A percentile compares a stretch with the other conserved stretches of the same genome.
Evolutionary conservation across 1,140 invertebrate genomes (phyloP).

Genomic region (Lucilia sericata): DNA sequence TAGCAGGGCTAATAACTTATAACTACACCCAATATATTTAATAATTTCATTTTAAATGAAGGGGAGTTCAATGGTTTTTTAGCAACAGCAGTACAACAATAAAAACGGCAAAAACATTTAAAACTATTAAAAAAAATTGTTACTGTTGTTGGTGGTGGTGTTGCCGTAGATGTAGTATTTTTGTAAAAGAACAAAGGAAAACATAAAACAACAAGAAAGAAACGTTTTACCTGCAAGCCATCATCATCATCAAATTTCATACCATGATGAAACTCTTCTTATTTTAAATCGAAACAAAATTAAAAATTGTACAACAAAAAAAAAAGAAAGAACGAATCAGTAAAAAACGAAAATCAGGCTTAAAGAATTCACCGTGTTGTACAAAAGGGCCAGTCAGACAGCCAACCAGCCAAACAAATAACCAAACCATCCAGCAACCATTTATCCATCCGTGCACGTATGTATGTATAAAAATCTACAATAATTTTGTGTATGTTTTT

Average conservation of each 20-base stretch:
- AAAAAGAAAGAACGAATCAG: not conserved
- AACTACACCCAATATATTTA: not conserved
- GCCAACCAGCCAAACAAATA: too few species aligned
- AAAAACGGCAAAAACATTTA: slow-evolving; percentile 1
- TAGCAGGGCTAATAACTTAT: not conserved
- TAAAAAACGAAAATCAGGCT: not conserved
- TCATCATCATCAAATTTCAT: slow-evolving; percentile 24
- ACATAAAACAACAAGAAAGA: slow-evolving; percentile 8
- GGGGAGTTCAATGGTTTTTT: slow-evolving; percentile 11
- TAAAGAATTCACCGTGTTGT: not conserved
- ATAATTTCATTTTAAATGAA: slow-evolving; percentile 1
- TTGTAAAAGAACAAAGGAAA: slow-evolving; percentile 18
- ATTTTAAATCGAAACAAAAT: not conserved
- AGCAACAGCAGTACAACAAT: not conserved
- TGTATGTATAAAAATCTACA: too few species aligned
- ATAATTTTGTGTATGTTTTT: too few species aligned
- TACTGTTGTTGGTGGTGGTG: not conserved
- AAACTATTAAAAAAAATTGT: not conserved
- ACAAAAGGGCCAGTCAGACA: not conserved
- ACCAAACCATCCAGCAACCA: too few species aligned
- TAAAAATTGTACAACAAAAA: not conserved
- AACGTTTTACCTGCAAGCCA: slow-evolving; percentile 28
- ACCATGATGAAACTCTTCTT: slow-evolving; percentile 23
- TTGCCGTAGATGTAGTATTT: not conserved
- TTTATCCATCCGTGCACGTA: too few species aligned